phyloP scores from a whole-genome alignment of 2,888 invertebrate genomes.

The Aricia artaxerxes region DNA sequence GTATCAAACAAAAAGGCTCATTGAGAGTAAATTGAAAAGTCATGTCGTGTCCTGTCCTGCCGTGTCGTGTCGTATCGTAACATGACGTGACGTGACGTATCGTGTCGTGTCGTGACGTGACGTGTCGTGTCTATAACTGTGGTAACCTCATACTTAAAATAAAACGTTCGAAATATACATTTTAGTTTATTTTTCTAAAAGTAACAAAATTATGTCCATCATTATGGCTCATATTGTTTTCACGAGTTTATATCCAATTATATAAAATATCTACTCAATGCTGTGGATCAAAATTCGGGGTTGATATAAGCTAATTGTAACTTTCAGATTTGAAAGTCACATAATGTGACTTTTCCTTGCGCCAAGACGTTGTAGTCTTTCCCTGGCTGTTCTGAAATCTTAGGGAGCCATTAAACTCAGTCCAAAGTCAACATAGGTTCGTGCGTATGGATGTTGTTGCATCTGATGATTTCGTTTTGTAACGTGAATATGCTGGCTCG shows the following conservation, averaged over 20 bases:
- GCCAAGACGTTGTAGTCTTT: too few species aligned
- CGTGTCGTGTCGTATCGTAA: too few species aligned
- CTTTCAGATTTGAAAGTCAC: too few species aligned
- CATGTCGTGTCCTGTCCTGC: too few species aligned
- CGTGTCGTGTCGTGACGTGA: too few species aligned
- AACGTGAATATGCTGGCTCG: constrained; percentile 41
- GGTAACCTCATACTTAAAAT: background rate
- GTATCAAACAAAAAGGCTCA: too few species aligned
- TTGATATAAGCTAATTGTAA: background rate
- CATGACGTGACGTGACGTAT: too few species aligned
- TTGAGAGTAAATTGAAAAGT: too few species aligned
- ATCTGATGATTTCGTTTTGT: constrained; percentile 38
- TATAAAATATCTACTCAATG: background rate
- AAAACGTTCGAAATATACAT: background rate
- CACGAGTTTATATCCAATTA: background rate
- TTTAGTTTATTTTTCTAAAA: background rate
- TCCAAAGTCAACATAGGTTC: constrained; percentile 5
- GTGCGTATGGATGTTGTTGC: constrained; percentile 37
- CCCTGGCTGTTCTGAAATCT: too few species aligned
- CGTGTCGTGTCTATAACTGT: too few species aligned
- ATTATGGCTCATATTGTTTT: too few species aligned
- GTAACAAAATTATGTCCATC: background rate
- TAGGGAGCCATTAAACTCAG: background rate
- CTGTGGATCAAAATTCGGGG: background rate
- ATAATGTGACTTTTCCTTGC: too few species aligned